Conservation (phyloP, 2,888 invertebrate genomes). For the Drosophila hamatofila region DNA sequence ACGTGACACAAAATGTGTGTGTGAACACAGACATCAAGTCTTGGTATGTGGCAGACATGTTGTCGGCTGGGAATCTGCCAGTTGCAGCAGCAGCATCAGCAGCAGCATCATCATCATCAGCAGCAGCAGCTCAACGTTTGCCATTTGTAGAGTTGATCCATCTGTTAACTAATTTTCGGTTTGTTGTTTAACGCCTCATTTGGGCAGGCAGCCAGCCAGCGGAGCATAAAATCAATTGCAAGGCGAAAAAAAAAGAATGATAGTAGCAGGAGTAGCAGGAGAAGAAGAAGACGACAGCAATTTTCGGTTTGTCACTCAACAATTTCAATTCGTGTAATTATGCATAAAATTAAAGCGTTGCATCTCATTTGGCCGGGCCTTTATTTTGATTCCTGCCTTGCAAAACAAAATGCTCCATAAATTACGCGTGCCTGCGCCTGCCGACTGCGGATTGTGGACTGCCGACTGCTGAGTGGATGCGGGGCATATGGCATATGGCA, state of each 20-base stretch:
- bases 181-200: slow-evolving; percentile 63
- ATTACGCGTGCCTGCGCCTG: slow-evolving; percentile 75
- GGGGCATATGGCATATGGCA: not conserved
- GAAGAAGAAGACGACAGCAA: slow-evolving; percentile 30
- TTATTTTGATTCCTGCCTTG: slow-evolving; percentile 60
- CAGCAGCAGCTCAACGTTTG: not conserved
- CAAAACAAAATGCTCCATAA: slow-evolving; percentile 77
- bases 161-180: slow-evolving; percentile 20
- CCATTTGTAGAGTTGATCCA: slow-evolving; percentile 19
- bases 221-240: slow-evolving; percentile 72
- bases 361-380: slow-evolving; percentile 71
- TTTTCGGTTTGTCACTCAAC: slow-evolving; percentile 73
- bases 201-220: slow-evolving; percentile 38
- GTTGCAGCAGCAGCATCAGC: not conserved
- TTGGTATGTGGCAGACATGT: slow-evolving; percentile 35
- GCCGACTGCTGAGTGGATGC: not conserved
- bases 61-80: slow-evolving; percentile 26
- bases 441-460: not conserved
- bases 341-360: slow-evolving; percentile 82
- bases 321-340: slow-evolving; percentile 80
- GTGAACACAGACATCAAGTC: slow-evolving; percentile 44
- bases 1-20: slow-evolving; percentile 61
- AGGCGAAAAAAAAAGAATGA: slow-evolving; percentile 9
- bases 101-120: not conserved
- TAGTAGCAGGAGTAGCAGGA: not conserved